Evolutionary conservation across 2,888 invertebrate species (phyloP), one percentile per base, ranked within the genome.

Genomic region (Cerastis rubricosa): DNA sequence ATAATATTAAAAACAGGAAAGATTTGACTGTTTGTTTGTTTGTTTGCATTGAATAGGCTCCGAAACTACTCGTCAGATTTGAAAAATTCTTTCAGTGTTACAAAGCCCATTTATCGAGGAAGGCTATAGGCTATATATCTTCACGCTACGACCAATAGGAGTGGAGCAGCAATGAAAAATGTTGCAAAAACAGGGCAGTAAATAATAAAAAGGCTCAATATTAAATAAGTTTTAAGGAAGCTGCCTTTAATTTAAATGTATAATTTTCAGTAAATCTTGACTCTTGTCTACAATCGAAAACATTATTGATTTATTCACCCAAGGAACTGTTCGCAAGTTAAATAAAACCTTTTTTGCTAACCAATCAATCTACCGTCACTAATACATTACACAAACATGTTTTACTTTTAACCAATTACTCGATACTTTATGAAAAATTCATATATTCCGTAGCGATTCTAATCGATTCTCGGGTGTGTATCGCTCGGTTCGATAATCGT

Each of bases 401-500:
- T 86, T 73, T 45, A 74, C 54, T 73, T 73, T 72, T 74, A 67
- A 74, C 69, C 87, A 81, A 86, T 85, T 81, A 84, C 78, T 77
- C 77, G 89, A 84, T 85, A 79, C 69, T 84, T 77, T 76, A 87
- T 86, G 83, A 85, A 88, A 84, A 85, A 88, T 83, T 84, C 84
- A 87, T 89, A 83, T 84, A 78, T 81, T 76, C 80, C 83, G 83
- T 86, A 85, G 87, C 90, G 81, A 88, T 90, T 91, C 92, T 91
- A 90, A 90, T 90, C 90, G 92, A 91, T 92, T 91, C 89, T 80
- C 74, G 90, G 85, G 76, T 86, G 89, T 86, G 88, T 89, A 88
- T 80, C 81, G 85, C 81, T 66, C 70, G 75, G 73, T 73, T 78
- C 81, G 69, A 84, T 89, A 89, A 88, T 89, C 87, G 88, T 81